Conservation (phyloP, 2,888 invertebrate genomes). For the Barypeithes pellucidus region DNA sequence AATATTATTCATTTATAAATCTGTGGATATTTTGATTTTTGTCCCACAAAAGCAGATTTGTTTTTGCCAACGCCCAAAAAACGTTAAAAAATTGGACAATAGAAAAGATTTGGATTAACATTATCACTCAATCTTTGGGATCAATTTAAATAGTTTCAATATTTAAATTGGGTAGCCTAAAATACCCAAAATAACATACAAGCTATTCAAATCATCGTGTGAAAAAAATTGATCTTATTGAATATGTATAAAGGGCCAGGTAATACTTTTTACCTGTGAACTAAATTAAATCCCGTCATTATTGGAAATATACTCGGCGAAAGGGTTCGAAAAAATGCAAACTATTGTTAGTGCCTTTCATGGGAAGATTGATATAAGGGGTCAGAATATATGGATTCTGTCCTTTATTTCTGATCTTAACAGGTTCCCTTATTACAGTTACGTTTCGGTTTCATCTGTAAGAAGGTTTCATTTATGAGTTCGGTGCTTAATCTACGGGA, state of each 20-base stretch:
- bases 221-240: constrained; percentile 44
- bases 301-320: constrained; percentile 35
- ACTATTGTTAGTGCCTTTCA: constrained; percentile 42
- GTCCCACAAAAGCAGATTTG: too few species aligned
- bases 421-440: too few species aligned
- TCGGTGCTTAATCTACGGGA: too few species aligned
- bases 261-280: constrained; percentile 51
- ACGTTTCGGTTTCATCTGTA: too few species aligned
- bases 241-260: constrained; percentile 37
- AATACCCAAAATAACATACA: constrained; percentile 23
- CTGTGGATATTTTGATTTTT: too few species aligned
- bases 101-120: background rate
- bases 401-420: background rate
- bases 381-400: background rate
- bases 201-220: constrained; percentile 42
- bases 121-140: background rate
- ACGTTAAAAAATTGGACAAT: background rate
- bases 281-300: constrained; percentile 47
- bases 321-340: constrained; percentile 52
- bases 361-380: constrained; percentile 23
- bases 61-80: background rate
- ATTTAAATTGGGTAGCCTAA: constrained; percentile 36
- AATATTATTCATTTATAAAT: too few species aligned
- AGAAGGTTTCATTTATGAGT: too few species aligned
- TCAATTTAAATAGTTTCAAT: constrained; percentile 20